Evolutionary conservation across 2,888 invertebrate genomes (phyloP).

Genomic region (Panzeria rudis): DNA sequence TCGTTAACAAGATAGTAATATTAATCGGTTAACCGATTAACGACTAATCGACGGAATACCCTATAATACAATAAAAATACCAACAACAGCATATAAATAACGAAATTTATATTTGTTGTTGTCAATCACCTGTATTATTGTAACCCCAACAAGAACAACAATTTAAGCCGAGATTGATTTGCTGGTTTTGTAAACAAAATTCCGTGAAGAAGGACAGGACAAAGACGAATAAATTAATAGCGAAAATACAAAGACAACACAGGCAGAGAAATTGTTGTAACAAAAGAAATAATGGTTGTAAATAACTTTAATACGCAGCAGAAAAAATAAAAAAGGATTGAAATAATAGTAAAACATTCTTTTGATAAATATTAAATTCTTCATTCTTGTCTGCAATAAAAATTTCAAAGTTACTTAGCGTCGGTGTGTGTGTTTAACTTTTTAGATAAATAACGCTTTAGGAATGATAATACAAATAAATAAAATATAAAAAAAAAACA

Average conservation of each 20-base stretch:
- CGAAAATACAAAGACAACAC: background rate
- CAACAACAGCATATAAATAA: conserved; percentile 24
- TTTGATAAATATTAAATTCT: conserved; percentile 15
- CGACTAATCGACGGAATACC: too few species aligned
- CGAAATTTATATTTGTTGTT: conserved; percentile 45
- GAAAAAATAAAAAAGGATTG: conserved; percentile 49
- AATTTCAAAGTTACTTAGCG: background rate
- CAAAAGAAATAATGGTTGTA: conserved; percentile 40
- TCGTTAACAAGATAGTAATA: too few species aligned
- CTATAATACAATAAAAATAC: background rate
- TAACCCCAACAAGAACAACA: conserved; percentile 44
- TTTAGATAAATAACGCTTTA: conserved; percentile 56
- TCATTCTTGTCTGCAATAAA: conserved; percentile 9
- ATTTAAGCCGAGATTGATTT: conserved; percentile 64
- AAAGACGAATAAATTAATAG: conserved; percentile 4
- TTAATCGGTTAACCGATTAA: too few species aligned
- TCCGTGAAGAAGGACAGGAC: background rate
- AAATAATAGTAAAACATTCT: conserved; percentile 33
- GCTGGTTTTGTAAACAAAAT: conserved; percentile 49
- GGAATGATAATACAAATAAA: conserved; percentile 51
- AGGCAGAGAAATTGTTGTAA: conserved; percentile 33
- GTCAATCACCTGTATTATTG: conserved; percentile 64
- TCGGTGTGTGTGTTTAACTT: conserved; percentile 25
- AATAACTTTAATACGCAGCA: conserved; percentile 33
- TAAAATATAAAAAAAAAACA: conserved; percentile 4